Conservation (phyloP, 2,888 invertebrate genomes). For the Aphodius sticticus region DNA sequence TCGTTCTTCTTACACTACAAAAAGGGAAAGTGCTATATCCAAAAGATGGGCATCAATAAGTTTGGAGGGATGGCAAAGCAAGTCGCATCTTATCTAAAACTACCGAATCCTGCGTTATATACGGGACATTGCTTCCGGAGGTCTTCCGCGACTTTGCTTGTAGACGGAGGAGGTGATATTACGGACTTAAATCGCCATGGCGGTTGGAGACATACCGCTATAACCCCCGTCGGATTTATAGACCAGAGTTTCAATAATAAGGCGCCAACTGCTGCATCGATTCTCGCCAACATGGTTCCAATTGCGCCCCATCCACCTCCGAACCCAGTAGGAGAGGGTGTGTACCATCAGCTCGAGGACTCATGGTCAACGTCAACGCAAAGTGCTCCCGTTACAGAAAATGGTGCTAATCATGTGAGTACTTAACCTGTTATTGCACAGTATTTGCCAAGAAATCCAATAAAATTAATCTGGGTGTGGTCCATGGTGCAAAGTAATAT, state of each 20-base stretch:
- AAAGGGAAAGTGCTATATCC: constrained; percentile 37
- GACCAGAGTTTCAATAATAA: neutral
- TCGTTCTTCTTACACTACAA: constrained; percentile 38
- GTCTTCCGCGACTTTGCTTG: constrained; percentile 33
- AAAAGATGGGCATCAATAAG: constrained; percentile 38
- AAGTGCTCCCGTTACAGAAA: too few species aligned
- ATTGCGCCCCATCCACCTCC: too few species aligned
- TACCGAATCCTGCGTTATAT: constrained; percentile 34
- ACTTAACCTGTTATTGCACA: too few species aligned
- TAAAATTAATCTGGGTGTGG: too few species aligned
- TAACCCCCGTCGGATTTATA: constrained; percentile 5
- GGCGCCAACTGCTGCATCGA: too few species aligned
- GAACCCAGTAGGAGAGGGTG: too few species aligned
- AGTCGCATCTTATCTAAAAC: constrained; percentile 36
- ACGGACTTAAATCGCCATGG: constrained; percentile 32
- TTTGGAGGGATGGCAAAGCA: constrained; percentile 31
- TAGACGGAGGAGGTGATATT: constrained; percentile 49
- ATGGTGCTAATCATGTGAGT: too few species aligned
- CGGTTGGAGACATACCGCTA: constrained; percentile 16
- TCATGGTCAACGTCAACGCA: too few species aligned
- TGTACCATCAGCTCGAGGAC: too few species aligned
- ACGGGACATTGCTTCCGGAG: constrained; percentile 37
- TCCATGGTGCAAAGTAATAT: too few species aligned
- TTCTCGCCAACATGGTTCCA: too few species aligned
- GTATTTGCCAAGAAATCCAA: too few species aligned